Evolutionary conservation across 2,888 invertebrate genomes (phyloP).

Genomic region (Hirtodrosophila duncani): DNA sequence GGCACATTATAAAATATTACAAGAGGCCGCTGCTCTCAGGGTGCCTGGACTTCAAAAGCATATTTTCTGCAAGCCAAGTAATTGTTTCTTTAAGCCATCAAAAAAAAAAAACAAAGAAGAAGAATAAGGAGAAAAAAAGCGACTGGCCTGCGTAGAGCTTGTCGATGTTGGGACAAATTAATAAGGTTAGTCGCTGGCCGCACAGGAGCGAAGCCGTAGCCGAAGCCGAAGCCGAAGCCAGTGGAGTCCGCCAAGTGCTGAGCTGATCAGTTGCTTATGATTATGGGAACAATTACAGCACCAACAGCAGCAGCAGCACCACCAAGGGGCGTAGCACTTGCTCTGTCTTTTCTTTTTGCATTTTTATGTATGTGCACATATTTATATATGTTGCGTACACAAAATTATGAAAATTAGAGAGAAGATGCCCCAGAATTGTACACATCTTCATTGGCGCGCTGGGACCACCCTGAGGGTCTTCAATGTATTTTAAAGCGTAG

Average conservation of each 20-base stretch:
- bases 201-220: no score
- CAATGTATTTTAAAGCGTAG: constrained; percentile 11
- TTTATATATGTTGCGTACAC: constrained; percentile 61
- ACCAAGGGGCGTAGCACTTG: constrained; percentile 19
- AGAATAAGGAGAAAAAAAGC: no score
- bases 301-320: constrained; percentile 13
- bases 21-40: constrained; percentile 19
- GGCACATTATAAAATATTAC: no score
- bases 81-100: no score
- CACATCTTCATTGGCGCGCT: constrained; percentile 1
- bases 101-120: no score
- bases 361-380: constrained; percentile 36
- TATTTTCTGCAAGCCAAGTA: constrained; percentile 7
- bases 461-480: constrained; percentile 18
- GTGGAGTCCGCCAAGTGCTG: no score
- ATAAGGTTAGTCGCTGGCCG: no score
- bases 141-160: no score
- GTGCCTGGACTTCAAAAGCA: constrained; percentile 15
- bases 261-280: constrained; percentile 58
- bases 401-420: constrained; percentile 66
- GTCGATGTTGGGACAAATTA: no score
- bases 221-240: constrained; percentile 14
- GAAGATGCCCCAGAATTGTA: no score
- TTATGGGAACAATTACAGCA: constrained; percentile 67
- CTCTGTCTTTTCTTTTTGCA: constrained; percentile 29